A percentile compares a stretch with the other conserved stretches of the same genome.
Evolutionary conservation across 2,113 vertebrate genomes (phyloP).

Genomic region (Caracal caracal): DNA sequence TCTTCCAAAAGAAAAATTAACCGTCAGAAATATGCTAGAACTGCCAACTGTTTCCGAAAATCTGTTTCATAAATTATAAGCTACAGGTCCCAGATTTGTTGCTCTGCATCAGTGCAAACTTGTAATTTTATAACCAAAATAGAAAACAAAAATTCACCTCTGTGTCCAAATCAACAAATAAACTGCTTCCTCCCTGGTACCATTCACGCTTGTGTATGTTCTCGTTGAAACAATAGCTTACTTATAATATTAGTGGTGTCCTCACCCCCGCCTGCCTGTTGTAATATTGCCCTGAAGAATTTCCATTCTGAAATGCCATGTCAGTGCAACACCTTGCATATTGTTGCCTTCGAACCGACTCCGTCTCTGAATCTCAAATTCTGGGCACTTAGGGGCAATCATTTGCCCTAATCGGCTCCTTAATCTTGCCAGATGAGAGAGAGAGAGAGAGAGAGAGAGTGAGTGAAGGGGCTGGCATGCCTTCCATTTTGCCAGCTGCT

Average conservation of each 20-base stretch:
- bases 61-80: not conserved
- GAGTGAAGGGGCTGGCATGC: not conserved
- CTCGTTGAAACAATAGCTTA: not conserved
- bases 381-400: not conserved
- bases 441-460: too few relatives aligned
- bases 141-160: not conserved
- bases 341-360: not conserved
- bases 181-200: not conserved
- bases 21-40: not conserved
- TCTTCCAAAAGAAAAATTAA: not conserved
- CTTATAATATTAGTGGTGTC: too few relatives aligned
- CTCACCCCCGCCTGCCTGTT: not conserved
- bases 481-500: not conserved
- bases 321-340: not conserved
- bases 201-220: not conserved
- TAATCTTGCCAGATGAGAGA: not conserved
- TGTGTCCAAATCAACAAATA: not conserved
- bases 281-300: not conserved
- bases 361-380: not conserved
- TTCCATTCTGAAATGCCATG: not conserved
- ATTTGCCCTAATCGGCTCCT: not conserved
- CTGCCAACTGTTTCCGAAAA: not conserved
- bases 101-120: not conserved
- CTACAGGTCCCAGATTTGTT: not conserved
- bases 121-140: slow-evolving; percentile 42